Evolutionary conservation across 2,797 vertebrate genomes (phyloP).

Genomic region (Notolepis coatsorum): DNA sequence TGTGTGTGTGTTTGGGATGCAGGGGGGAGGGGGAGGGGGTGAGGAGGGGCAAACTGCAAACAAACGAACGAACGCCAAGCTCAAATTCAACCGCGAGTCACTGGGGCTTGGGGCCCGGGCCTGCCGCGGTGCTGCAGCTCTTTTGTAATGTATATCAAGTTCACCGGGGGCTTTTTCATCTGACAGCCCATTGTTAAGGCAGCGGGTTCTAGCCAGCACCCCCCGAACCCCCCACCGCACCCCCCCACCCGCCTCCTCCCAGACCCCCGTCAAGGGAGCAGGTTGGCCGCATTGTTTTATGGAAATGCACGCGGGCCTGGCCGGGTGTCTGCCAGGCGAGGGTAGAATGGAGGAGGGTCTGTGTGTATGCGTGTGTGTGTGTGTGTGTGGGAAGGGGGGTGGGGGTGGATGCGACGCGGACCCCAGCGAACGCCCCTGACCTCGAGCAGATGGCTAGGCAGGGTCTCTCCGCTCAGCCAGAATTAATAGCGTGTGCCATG

Average conservation of each 20-base stretch:
- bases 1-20: constrained; percentile 38
- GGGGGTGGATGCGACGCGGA: constrained; percentile 78
- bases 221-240: constrained; percentile 59
- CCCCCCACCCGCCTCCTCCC: constrained; percentile 45
- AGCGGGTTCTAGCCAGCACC: constrained; percentile 46
- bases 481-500: constrained; percentile 93
- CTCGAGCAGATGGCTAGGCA: constrained; percentile 90
- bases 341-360: constrained; percentile 29
- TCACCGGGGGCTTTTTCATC: constrained; percentile 78
- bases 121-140: constrained; percentile 62
- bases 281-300: constrained; percentile 88
- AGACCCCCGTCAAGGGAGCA: constrained; percentile 75
- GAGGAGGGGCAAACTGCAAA: constrained; percentile 18
- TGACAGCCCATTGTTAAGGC: constrained; percentile 81
- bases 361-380: too few species aligned
- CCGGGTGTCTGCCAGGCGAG: constrained; percentile 81
- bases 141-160: constrained; percentile 91
- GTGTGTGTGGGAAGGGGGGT: background rate
- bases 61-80: constrained; percentile 77
- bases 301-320: constrained; percentile 80
- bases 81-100: constrained; percentile 74
- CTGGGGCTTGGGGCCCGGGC: constrained; percentile 40
- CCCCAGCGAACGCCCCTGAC: constrained; percentile 88
- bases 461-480: constrained; percentile 87
- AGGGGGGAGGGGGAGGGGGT: constrained; percentile 13